phyloP scores from a whole-genome alignment of 2,113 vertebrate genomes.

The Chaenogobius annularis region DNA sequence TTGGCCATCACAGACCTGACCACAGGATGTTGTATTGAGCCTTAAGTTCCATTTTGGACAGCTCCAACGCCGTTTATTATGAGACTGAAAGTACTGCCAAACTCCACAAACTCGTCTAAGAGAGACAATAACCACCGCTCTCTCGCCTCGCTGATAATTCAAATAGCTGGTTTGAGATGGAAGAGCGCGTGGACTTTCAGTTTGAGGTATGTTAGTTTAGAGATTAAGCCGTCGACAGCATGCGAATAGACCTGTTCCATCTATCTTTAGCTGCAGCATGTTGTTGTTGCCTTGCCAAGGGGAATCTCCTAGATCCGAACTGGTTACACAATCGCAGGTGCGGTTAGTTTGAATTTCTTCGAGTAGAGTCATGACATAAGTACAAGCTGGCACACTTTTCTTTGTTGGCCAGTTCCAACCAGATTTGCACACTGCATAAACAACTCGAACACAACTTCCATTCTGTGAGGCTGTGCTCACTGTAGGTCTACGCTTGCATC shows the following conservation, averaged over 20 bases:
- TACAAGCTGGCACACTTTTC: slow-evolving; percentile 7
- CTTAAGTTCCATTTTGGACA: slow-evolving; percentile 6
- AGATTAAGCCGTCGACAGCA: slow-evolving; percentile 67
- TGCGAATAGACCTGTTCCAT: slow-evolving; percentile 68
- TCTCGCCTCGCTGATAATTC: not conserved
- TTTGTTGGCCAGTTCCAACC: slow-evolving; percentile 14
- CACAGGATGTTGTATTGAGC: slow-evolving; percentile 10
- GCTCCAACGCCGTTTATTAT: slow-evolving; percentile 6
- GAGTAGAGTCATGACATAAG: slow-evolving; percentile 21
- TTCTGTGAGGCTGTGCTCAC: not conserved
- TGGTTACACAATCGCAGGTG: slow-evolving; percentile 70
- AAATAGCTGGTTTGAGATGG: slow-evolving; percentile 16
- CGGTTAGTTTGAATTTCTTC: slow-evolving; percentile 46
- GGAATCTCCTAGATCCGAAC: slow-evolving; percentile 72
- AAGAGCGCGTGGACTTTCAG: slow-evolving; percentile 54
- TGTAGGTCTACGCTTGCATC: not conserved
- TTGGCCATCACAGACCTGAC: slow-evolving; percentile 3
- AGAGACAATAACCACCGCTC: not conserved
- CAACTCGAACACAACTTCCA: not conserved
- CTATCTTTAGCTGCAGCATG: slow-evolving; percentile 71
- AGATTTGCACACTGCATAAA: slow-evolving; percentile 4
- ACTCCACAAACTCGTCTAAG: not conserved
- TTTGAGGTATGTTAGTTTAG: slow-evolving; percentile 64
- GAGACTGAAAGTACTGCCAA: slow-evolving; percentile 5
- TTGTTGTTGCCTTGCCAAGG: slow-evolving; percentile 67